Conservation (phyloP, 2,888 invertebrate species). For the Melinopterus prodromus region DNA sequence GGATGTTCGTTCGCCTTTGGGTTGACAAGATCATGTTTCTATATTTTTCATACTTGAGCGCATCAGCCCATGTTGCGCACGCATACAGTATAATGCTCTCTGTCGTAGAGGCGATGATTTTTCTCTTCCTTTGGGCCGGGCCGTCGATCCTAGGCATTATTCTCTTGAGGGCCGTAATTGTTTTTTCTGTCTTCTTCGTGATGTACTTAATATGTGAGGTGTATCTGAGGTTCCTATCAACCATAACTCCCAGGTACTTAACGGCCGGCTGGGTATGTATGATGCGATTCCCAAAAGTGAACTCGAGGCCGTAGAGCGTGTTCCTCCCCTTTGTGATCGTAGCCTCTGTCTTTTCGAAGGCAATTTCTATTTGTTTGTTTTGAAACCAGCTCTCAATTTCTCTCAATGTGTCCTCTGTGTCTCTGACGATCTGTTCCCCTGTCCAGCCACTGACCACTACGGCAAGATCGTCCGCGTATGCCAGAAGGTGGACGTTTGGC, state of each 20-base stretch:
- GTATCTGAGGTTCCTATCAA: neutral
- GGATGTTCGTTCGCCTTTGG: neutral
- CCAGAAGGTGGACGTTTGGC: neutral
- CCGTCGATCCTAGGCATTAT: slow-evolving; percentile 1
- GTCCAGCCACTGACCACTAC: neutral
- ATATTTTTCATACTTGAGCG: neutral
- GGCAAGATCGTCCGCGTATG: neutral
- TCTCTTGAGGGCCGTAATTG: neutral
- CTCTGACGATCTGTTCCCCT: neutral
- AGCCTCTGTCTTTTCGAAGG: neutral
- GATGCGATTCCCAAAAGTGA: neutral
- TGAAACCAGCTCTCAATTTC: neutral
- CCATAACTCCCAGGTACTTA: neutral
- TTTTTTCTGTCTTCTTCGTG: neutral
- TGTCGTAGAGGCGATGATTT: slow-evolving; percentile 5
- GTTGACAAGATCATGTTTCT: neutral
- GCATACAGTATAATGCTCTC: neutral
- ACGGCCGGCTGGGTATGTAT: neutral
- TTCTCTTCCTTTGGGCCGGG: neutral
- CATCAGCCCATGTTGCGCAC: neutral
- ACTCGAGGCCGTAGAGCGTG: neutral
- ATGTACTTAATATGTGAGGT: neutral
- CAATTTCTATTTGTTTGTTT: neutral
- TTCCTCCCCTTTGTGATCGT: neutral
- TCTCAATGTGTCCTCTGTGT: neutral